A percentile compares a stretch with the other conserved stretches of the same genome.
Evolutionary conservation across 2,888 invertebrate species (phyloP).

Genomic region (Colostygia pectinataria): DNA sequence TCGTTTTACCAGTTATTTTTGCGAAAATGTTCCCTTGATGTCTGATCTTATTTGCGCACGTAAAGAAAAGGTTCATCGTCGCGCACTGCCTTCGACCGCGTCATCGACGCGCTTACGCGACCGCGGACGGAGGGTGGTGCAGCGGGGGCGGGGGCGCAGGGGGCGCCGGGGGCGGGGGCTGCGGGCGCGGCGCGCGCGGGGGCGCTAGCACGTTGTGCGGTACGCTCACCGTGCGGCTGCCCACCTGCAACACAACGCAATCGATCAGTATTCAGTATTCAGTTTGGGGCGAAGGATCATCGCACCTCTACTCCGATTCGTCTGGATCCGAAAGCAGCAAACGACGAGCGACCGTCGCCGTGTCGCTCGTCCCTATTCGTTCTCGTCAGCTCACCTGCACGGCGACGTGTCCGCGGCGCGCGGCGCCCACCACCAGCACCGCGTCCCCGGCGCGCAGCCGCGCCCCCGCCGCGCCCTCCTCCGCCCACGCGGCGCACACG

Average conservation of each 20-base stretch:
- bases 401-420: constrained; percentile 93
- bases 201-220: constrained; percentile 74
- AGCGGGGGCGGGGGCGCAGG: constrained; percentile 42
- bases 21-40: too few species aligned
- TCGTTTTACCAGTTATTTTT: not conserved
- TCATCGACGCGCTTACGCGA: constrained; percentile 10
- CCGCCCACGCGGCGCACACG: constrained; percentile 94
- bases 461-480: constrained; percentile 61
- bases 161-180: constrained; percentile 56
- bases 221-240: constrained; percentile 62
- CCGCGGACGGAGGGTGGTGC: constrained; percentile 33
- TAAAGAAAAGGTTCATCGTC: too few species aligned
- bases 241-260: constrained; percentile 40
- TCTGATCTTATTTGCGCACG: too few species aligned
- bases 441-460: constrained; percentile 90
- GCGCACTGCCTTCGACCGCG: not conserved
- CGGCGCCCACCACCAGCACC: constrained; percentile 94
- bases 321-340: too few species aligned
- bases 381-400: constrained; percentile 90
- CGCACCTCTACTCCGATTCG: too few species aligned
- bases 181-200: constrained; percentile 60
- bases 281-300: too few species aligned
- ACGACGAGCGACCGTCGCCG: too few species aligned
- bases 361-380: too few species aligned
- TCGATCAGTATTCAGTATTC: too few species aligned